Conservation (phyloP, 2,888 invertebrate species). For the Cephus runcator region DNA sequence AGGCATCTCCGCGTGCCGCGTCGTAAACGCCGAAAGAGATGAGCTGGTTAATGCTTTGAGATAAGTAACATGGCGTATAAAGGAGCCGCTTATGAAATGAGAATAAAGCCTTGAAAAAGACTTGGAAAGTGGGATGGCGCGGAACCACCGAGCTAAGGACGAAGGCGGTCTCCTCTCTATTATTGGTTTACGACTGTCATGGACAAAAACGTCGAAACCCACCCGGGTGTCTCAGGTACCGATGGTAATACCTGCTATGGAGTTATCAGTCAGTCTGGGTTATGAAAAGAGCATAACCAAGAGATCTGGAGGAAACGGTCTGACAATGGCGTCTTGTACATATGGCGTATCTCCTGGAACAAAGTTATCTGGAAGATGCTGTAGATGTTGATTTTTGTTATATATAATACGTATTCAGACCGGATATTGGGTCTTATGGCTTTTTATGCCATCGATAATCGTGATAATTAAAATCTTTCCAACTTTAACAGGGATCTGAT, state of each 20-base stretch:
- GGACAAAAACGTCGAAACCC: constrained; percentile 19
- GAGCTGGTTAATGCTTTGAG: constrained; percentile 1
- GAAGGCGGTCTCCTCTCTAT: constrained; percentile 19
- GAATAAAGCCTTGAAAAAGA: constrained; percentile 14
- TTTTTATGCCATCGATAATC: neutral
- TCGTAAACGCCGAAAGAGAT: constrained; percentile 5
- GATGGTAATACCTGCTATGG: neutral
- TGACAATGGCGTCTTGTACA: constrained; percentile 4
- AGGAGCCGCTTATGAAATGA: constrained; percentile 14
- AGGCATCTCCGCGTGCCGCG: neutral
- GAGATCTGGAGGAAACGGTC: constrained; percentile 6
- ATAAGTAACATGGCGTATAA: constrained; percentile 3
- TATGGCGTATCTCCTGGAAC: constrained; percentile 13
- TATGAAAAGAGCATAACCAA: neutral
- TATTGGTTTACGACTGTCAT: constrained; percentile 37
- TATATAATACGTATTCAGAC: neutral
- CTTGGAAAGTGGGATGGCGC: constrained; percentile 16
- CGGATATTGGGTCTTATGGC: neutral
- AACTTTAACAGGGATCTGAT: neutral
- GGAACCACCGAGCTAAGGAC: constrained; percentile 12
- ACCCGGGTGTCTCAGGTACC: constrained; percentile 4
- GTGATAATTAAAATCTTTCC: neutral
- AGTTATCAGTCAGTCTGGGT: neutral
- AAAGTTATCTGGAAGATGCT: constrained; percentile 6
- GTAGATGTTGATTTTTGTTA: constrained; percentile 8